Percentiles rank a stretch among this genome's conserved stretches.
Conservation (phyloP, 2,888 invertebrate species). For the Myathropa florea region DNA sequence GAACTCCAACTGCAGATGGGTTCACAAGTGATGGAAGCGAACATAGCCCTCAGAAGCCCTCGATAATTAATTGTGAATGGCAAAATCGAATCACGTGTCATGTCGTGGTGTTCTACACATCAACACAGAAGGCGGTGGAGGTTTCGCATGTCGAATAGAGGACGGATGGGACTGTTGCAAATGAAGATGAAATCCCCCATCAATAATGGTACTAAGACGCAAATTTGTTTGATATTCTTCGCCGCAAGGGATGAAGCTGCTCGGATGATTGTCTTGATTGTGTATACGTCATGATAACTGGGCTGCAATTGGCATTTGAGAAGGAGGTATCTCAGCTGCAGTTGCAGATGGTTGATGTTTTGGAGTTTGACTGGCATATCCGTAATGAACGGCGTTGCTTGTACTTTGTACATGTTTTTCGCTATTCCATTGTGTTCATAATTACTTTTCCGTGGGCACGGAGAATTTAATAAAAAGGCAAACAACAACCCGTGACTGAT, state of each 20-base stretch:
- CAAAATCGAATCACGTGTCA: conserved; percentile 64
- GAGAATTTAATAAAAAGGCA: no score
- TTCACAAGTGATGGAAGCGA: not conserved
- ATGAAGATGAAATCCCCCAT: conserved; percentile 30
- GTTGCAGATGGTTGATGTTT: no score
- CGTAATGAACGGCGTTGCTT: no score
- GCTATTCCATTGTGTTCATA: no score
- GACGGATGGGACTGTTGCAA: not conserved
- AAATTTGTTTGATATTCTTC: conserved; percentile 14
- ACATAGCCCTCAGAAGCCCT: not conserved
- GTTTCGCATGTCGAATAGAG: not conserved
- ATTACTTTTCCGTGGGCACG: no score
- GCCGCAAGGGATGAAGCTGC: not conserved
- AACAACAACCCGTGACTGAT: no score
- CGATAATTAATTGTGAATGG: conserved; percentile 62
- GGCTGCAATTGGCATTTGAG: no score
- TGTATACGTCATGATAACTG: no score
- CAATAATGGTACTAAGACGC: conserved; percentile 16
- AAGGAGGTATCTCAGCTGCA: no score
- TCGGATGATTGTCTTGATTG: not conserved
- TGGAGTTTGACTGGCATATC: no score
- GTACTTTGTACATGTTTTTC: no score
- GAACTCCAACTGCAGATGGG: conserved; percentile 14
- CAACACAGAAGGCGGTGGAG: not conserved
- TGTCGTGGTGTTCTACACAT: conserved; percentile 29